phyloP scores from a whole-genome alignment of 2,797 vertebrate genomes.

The Intellagama lesueurii region DNA sequence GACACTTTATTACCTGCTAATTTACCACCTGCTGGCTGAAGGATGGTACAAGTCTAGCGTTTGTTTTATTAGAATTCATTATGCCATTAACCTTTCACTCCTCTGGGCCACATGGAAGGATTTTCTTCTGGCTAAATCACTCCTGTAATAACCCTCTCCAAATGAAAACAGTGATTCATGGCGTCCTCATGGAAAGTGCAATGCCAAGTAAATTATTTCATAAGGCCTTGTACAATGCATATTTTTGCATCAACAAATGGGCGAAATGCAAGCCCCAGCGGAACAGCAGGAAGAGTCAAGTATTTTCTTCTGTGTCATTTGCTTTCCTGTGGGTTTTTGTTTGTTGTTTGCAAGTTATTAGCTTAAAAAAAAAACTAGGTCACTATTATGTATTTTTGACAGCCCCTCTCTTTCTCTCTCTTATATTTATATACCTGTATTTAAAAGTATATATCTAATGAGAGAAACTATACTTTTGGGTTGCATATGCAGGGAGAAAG shows the following conservation, averaged over 20 bases:
- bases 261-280: background rate
- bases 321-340: background rate
- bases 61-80: constrained; percentile 77
- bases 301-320: background rate
- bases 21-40: constrained; percentile 74
- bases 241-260: constrained; percentile 16
- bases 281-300: background rate
- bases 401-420: too few relatives aligned
- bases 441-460: background rate
- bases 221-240: constrained; percentile 35
- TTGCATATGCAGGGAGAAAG: background rate
- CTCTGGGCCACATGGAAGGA: constrained; percentile 55
- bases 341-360: rapidly evolving
- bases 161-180: constrained; percentile 71
- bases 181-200: constrained; percentile 46
- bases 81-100: constrained; percentile 73
- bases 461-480: background rate
- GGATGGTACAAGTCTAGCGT: constrained; percentile 65
- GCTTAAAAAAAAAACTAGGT: background rate
- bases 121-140: constrained; percentile 64
- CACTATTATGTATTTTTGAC: rapidly evolving
- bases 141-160: constrained; percentile 64
- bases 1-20: constrained; percentile 74
- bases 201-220: constrained; percentile 63
- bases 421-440: background rate